A percentile compares a stretch with the other conserved stretches of the same genome.
Conservation (phyloP, 1,140 invertebrate species). For the Danaus melanippus region DNA sequence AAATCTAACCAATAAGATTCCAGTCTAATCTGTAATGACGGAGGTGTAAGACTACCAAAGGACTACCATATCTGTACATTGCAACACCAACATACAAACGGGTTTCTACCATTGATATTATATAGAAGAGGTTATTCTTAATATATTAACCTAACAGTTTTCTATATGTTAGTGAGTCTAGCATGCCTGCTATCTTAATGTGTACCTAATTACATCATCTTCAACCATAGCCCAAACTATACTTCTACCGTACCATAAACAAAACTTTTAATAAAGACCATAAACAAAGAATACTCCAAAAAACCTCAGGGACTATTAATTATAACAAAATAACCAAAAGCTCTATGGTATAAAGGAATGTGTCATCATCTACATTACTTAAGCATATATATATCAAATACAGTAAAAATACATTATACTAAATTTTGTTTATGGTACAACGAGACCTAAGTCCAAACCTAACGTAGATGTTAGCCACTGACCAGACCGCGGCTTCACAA, state of each 20-base stretch:
- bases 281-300: no score
- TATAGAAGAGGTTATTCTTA: constrained; percentile 29
- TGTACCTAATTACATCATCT: constrained; percentile 43
- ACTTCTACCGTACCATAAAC: constrained; percentile 40
- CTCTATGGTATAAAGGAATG: not conserved
- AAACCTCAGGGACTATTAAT: no score
- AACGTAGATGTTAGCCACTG: constrained; percentile 24
- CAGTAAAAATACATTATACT: constrained; percentile 1
- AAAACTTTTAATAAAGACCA: constrained; percentile 17
- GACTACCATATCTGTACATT: constrained; percentile 20
- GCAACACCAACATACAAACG: constrained; percentile 44
- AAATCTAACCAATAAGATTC: not conserved
- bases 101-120: constrained; percentile 40
- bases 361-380: not conserved
- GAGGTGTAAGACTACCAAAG: no score
- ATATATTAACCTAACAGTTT: constrained; percentile 42
- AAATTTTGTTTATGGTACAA: constrained; percentile 33
- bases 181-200: constrained; percentile 51
- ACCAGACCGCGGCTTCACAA: constrained; percentile 26
- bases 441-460: constrained; percentile 32
- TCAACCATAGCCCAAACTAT: constrained; percentile 59
- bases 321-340: not conserved
- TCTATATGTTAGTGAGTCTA: constrained; percentile 59
- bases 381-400: constrained; percentile 1
- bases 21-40: no score